phyloP scores from a whole-genome alignment of 2,888 invertebrate genomes.

The Anorthoa munda region DNA sequence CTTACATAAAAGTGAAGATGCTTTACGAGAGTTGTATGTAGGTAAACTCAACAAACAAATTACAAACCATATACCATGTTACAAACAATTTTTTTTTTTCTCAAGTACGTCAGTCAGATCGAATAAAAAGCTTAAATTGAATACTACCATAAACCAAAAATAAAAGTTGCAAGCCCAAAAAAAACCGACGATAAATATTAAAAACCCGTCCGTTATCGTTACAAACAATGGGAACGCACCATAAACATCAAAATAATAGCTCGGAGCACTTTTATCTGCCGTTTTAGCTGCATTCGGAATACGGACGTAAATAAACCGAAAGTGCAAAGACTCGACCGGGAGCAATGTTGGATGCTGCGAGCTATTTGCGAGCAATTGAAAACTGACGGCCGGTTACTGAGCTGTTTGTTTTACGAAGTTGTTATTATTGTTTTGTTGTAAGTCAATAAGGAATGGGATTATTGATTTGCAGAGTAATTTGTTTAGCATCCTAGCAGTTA shows the following conservation, averaged over 20 bases:
- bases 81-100: too few species aligned
- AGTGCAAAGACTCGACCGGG: slow-evolving; percentile 56
- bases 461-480: neutral
- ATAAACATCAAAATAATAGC: slow-evolving; percentile 63
- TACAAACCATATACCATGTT: neutral
- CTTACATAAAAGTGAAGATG: too few species aligned
- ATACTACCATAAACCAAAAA: slow-evolving; percentile 5
- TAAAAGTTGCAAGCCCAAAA: slow-evolving; percentile 10
- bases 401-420: slow-evolving; percentile 1
- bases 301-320: slow-evolving; percentile 60
- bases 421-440: slow-evolving; percentile 6
- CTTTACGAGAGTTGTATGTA: too few species aligned
- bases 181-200: slow-evolving; percentile 20
- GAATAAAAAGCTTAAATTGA: neutral
- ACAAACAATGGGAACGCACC: slow-evolving; percentile 48
- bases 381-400: slow-evolving; percentile 25
- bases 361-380: slow-evolving; percentile 52
- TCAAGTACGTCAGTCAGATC: neutral
- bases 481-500: neutral
- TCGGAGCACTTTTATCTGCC: slow-evolving; percentile 58
- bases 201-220: slow-evolving; percentile 27
- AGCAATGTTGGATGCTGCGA: slow-evolving; percentile 41
- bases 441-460: neutral
- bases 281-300: slow-evolving; percentile 55
- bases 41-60: neutral